Base-by-base conservation (phyloP, 2,888 invertebrate species). In the Patella pellucida region DNA sequence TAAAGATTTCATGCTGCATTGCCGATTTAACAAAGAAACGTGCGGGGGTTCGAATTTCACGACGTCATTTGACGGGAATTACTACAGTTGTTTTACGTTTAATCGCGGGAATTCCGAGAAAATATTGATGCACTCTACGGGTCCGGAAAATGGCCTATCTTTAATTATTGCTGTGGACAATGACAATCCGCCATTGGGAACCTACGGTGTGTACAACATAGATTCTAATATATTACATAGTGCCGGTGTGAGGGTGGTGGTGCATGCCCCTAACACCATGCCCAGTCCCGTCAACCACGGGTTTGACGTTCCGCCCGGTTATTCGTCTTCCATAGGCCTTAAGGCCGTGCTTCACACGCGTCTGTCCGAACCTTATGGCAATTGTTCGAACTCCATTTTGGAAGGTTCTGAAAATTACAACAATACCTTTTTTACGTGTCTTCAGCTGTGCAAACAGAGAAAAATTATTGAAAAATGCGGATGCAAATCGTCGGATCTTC, bases 31-130 rank as follows among this genome's bases (percentile, higher is more conserved):
- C 74, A 81, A 83, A 71, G 74, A 81, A 72, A 73, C 79, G 2
- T 88, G 88, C 74, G 77, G 78, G 15, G 70, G 81, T 12, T 68
- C 75, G 14, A 87, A 87, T 73, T 88, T 88, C 69, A 83, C 84
- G 1, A 75, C 79, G 16, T 84, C 75, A 73, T 85, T 84, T 75
- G 86, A 86, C 69, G 85, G 86, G 23, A 77, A 86, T 74, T 88
- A 86, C 77, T 88, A 82, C 81, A 88, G 86, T 78, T 88, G 88
- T 70, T 88, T 82, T 76, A 88, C 88, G 11, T 88, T 88, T 76
- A 87, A 87, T 76, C 85, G 82, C 73, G 84, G 83, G 1, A 78
- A 77, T 52, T 69, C 77, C 15, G 78, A 81, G 3, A 84, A 82
- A 73, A 76, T 85, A n/a, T 75, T 85, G 14, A 85, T 84, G 77